Conservation (phyloP, 2,888 invertebrate genomes). For the Cartodere bifasciata region DNA sequence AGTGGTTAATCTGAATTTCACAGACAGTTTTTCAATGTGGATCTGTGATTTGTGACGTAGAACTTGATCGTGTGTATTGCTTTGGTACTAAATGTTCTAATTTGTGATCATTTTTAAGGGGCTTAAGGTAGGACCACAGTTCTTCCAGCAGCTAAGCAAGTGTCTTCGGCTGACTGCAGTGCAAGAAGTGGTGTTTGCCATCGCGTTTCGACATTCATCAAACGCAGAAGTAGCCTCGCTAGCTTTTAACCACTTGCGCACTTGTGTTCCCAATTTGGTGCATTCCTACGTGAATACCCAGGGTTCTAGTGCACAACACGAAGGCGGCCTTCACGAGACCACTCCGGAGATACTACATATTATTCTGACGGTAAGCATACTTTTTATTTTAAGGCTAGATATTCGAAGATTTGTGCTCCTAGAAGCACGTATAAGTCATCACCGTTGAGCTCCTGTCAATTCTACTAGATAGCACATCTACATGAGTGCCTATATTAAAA, state of each 20-base stretch:
- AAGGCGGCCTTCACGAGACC: conserved; percentile 81
- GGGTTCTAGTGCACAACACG: conserved; percentile 52
- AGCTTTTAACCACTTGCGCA: conserved; percentile 67
- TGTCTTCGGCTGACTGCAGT: conserved; percentile 75
- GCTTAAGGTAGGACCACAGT: conserved; percentile 63
- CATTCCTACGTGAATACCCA: conserved; percentile 78
- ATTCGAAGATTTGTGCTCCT: no score
- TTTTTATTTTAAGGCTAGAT: no score
- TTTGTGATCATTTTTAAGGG: conserved; percentile 42
- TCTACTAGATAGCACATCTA: no score
- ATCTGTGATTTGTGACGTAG: no score
- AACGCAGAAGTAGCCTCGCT: conserved; percentile 60
- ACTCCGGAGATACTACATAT: conserved; percentile 81
- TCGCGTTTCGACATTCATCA: conserved; percentile 71
- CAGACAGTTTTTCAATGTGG: no score
- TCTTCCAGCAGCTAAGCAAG: conserved; percentile 75
- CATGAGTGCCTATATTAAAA: no score
- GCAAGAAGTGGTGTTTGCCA: conserved; percentile 83
- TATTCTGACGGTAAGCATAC: conserved; percentile 51
- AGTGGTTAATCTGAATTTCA: no score
- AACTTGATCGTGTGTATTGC: not conserved
- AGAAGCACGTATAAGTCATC: no score
- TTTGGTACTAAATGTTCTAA: not conserved
- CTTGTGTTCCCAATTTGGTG: conserved; percentile 72
- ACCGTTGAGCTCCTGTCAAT: no score